These are phyloP conservation scores for Protomyctophum bolini DNA, from an alignment of 2,113 vertebrate genomes.

Conservation along the genomic window DNA sequence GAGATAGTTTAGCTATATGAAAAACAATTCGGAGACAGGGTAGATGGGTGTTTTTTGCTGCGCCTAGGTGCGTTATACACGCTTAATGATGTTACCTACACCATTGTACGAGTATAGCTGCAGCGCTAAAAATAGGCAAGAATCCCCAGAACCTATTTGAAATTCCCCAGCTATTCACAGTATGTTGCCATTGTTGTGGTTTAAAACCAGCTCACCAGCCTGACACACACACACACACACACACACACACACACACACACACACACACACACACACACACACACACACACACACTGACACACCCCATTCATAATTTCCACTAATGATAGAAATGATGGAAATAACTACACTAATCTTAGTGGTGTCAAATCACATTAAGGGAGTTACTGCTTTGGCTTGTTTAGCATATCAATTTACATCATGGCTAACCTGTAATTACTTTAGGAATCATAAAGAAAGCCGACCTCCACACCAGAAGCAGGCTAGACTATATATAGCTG, in stretches of 20 bases:
- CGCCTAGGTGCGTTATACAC: neutral
- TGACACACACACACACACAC: no score
- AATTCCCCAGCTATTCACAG: conserved; percentile 31
- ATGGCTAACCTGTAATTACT: conserved; percentile 1
- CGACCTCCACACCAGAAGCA: neutral
- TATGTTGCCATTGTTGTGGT: conserved; percentile 40
- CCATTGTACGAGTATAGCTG: conserved; percentile 23
- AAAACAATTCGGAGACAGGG: neutral
- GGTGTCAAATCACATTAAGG: neutral
- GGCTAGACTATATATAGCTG: conserved; percentile 23
- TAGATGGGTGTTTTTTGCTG: neutral
- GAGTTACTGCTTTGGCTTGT: neutral
- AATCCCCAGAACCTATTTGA: conserved; percentile 27
- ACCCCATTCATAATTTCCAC: no score
- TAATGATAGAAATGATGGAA: neutral
- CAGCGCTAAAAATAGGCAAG: conserved; percentile 47
- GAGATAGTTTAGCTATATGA: neutral
- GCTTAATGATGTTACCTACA: conserved; percentile 31
- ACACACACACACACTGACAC: no score
- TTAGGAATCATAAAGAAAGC: neutral
- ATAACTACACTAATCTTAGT: neutral
- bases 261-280: no score
- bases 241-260: no score
- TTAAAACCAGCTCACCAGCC: conserved; percentile 26
- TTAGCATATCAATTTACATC: neutral